These are phyloP conservation scores for Erethizon dorsatum DNA, from an alignment of 2,797 vertebrate genomes.

Conservation along the genomic window DNA sequence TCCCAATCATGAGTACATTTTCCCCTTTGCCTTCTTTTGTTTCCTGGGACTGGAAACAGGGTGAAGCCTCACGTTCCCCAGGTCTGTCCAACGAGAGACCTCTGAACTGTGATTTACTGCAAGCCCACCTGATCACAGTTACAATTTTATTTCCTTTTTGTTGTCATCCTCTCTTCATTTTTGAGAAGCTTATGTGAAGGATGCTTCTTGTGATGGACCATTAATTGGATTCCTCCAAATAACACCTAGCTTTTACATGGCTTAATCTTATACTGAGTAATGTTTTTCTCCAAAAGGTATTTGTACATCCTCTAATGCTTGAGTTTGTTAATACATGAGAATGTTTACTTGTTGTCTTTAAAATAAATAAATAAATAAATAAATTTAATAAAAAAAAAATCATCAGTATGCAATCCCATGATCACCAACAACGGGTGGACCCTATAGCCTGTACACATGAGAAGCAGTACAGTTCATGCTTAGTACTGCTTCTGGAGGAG, in stretches of 20 bases:
- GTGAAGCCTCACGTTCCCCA: not conserved
- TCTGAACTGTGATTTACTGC: not conserved
- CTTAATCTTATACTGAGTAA: no score
- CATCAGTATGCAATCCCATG: not conserved
- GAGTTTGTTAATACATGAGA: no score
- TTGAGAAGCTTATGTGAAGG: not conserved
- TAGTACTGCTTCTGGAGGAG: not conserved
- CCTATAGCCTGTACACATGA: not conserved
- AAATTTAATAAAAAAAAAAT: no score
- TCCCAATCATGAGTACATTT: not conserved
- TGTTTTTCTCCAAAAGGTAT: no score
- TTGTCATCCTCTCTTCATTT: not conserved
- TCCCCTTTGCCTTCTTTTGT: not conserved
- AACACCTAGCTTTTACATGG: not conserved
- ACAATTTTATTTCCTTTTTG: conserved; percentile 42
- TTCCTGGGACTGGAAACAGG: not conserved
- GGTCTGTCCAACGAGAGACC: not conserved
- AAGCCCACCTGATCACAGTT: not conserved
- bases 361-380: no score
- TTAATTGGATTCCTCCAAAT: conserved; percentile 21
- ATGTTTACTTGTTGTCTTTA: no score
- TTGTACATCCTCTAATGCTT: no score
- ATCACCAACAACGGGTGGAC: not conserved
- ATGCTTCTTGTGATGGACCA: not conserved
- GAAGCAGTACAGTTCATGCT: not conserved